Conservation (phyloP, 2,113 vertebrate species). For the Ochotona curzoniae region DNA sequence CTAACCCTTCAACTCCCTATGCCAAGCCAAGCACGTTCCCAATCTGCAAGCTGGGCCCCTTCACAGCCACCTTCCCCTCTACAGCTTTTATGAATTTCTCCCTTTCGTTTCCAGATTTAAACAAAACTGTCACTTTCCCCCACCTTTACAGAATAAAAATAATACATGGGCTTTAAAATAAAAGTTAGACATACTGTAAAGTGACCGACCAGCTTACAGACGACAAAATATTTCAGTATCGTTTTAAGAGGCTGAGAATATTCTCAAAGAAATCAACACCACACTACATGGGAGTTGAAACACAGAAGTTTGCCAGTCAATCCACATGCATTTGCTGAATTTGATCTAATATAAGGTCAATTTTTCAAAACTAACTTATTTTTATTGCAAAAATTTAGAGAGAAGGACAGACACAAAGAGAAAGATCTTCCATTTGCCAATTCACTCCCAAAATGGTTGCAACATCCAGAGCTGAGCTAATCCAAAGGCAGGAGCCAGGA, state of each 20-base stretch:
- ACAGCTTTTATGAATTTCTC: background rate
- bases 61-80: background rate
- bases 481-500: too few species aligned
- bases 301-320: background rate
- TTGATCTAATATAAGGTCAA: background rate
- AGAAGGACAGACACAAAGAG: too few species aligned
- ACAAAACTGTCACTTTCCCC: background rate
- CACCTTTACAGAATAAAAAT: background rate
- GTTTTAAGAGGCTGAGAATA: constrained; percentile 10
- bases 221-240: background rate
- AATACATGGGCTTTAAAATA: background rate
- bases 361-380: background rate
- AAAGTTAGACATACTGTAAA: too few species aligned
- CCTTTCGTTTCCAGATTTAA: background rate
- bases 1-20: background rate
- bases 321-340: background rate
- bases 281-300: background rate
- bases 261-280: background rate
- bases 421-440: too few species aligned
- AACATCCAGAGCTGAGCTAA: too few species aligned
- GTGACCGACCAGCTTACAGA: background rate
- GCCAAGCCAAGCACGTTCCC: accelerated
- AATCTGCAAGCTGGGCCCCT: background rate
- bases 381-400: too few species aligned
- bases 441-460: too few species aligned